Conservation (phyloP, 2,888 invertebrate genomes). For the Megalurothrips usitatus region DNA sequence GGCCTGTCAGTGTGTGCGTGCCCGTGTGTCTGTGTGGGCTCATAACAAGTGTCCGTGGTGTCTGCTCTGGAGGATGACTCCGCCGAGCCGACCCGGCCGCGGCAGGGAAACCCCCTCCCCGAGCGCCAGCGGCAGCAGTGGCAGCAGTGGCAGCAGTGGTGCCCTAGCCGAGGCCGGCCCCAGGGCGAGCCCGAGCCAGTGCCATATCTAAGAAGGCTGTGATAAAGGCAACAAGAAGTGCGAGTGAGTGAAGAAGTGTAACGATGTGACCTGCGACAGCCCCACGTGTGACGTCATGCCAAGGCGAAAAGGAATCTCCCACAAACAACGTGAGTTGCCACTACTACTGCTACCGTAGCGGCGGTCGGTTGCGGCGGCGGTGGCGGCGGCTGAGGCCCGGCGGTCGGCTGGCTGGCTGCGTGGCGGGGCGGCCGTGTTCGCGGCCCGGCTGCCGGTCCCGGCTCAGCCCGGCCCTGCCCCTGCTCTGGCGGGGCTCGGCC, state of each 20-base stretch:
- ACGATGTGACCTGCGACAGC: constrained; percentile 2
- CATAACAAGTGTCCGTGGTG: constrained; percentile 11
- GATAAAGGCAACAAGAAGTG: too few species aligned
- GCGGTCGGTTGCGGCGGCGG: constrained; percentile 50
- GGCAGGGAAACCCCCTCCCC: not conserved
- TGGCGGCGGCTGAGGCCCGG: constrained; percentile 52
- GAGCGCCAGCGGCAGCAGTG: not conserved
- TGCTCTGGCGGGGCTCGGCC: constrained; percentile 39
- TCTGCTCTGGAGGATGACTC: constrained; percentile 1
- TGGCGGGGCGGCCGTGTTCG: constrained; percentile 47
- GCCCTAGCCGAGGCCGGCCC: not conserved
- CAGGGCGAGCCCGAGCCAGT: not conserved
- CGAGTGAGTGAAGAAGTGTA: not conserved
- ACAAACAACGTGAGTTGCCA: constrained; percentile 17
- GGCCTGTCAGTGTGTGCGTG: not conserved
- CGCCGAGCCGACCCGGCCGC: not conserved
- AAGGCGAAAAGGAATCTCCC: constrained; percentile 22
- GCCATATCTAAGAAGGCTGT: not conserved
- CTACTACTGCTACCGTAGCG: constrained; percentile 40
- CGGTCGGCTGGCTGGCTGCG: constrained; percentile 42
- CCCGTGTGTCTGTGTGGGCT: not conserved
- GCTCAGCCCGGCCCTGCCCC: constrained; percentile 48
- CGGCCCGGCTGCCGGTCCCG: constrained; percentile 51
- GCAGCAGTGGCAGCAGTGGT: not conserved
- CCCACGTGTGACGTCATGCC: constrained; percentile 9